phyloP scores from a whole-genome alignment of 2,797 vertebrate genomes.

The Neopelma chrysocephalum region DNA sequence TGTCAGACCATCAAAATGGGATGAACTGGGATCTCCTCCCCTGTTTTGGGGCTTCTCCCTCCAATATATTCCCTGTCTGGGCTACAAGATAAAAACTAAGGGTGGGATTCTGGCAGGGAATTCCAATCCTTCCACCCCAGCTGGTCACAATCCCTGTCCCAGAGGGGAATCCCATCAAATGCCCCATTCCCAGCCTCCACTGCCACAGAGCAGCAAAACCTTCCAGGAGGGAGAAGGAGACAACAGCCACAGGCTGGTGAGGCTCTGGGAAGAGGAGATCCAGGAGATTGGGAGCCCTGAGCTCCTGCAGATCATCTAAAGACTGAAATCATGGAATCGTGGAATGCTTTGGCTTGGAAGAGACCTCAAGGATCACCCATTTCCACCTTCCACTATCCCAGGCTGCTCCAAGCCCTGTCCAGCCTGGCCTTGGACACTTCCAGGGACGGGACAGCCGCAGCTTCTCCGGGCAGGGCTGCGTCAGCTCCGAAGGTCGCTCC shows the following conservation, averaged over 20 bases:
- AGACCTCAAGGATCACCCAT: background rate
- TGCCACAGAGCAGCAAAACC: background rate
- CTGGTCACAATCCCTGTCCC: too few species aligned
- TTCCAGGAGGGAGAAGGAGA: background rate
- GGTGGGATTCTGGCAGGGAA: background rate
- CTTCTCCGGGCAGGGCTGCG: background rate
- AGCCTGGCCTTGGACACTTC: too few species aligned
- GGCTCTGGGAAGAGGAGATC: background rate
- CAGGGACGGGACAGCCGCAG: background rate
- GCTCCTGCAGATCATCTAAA: background rate
- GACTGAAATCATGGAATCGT: too few species aligned
- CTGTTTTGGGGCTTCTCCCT: background rate
- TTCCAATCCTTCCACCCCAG: background rate
- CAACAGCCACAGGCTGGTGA: accelerated
- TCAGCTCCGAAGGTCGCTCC: background rate
- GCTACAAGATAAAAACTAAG: background rate
- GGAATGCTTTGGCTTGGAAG: background rate
- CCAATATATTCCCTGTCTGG: background rate
- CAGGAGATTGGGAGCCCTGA: background rate
- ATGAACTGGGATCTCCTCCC: background rate
- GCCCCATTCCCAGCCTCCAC: background rate
- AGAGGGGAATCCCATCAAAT: background rate
- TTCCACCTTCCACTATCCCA: background rate
- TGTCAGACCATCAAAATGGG: accelerated
- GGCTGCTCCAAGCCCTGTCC: background rate